Base-by-base conservation (phyloP, 2,888 invertebrate species). In the Arge pagana region DNA sequence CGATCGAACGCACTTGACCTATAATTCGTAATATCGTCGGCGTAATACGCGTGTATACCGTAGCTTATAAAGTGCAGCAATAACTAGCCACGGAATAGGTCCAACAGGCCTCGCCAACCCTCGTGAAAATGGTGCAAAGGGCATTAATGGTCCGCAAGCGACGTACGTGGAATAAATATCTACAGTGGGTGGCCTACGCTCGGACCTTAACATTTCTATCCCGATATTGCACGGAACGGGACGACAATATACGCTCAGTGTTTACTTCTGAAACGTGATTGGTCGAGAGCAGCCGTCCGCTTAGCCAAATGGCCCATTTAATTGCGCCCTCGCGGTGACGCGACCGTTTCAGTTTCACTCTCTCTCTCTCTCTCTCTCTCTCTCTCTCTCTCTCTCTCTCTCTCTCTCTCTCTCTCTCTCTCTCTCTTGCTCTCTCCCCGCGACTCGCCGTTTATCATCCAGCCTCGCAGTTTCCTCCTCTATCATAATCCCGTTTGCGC, bases 151-250 rank as follows among this genome's bases (percentile, higher is more conserved):
- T n/a, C 45, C 33, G 33, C 45, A 45, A 45, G 45, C 43, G 45
- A 54, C 54, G 54, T 54, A 48, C 51, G 4, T 30, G 42, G 36
- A 48, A 51, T 54, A 54, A 51, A 51, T 54, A 54, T 30, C 19
- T 45, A 45, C 33, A 19, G 45, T 36, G 43, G 45, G n/a, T n/a
- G n/a, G n/a, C n/a, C n/a, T n/a, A n/a, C n/a, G n/a, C n/a, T 21
- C 28, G 30, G 50, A 52, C 48, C 26, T 42, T 51, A 52, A 54
- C 51, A 48, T 51, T 54, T 54, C 51, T 52, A 48, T 54, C 51
- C 36, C 19, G 48, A 54, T 54, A 51, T 51, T 54, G 48, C 41
- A 41, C 51, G 24, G 33, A 45, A 24, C n/a, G 24, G 28, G 8
- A n/a, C n/a, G 8, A 10, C 42, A 11, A 30, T 16, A 24, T 21